Evolutionary conservation across 2,888 invertebrate genomes (phyloP).

Genomic region (Sylvicola cinctus): DNA sequence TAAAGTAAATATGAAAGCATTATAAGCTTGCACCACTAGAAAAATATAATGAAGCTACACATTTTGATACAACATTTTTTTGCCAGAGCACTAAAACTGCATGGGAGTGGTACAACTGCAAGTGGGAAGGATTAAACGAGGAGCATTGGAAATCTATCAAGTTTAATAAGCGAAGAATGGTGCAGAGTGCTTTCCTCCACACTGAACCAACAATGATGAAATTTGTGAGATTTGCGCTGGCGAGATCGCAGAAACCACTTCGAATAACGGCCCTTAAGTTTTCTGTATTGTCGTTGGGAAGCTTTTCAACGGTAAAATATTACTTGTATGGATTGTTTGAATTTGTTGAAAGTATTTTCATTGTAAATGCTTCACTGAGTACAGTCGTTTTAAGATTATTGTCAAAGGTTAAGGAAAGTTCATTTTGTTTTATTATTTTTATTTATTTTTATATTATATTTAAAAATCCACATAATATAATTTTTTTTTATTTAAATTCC

Average conservation of each 20-base stretch:
- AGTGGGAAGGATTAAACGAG: constrained; percentile 16
- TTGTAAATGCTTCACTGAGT: too few relatives aligned
- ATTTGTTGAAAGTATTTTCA: too few relatives aligned
- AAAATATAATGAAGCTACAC: too few relatives aligned
- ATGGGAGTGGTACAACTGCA: constrained; percentile 11
- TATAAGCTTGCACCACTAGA: too few relatives aligned
- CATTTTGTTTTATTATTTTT: too few relatives aligned
- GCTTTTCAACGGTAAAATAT: constrained; percentile 16
- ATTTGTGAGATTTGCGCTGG: constrained; percentile 17
- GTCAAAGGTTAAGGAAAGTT: too few relatives aligned
- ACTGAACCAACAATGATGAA: constrained; percentile 13
- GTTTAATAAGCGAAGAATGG: neutral
- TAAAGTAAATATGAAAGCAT: constrained; percentile 12
- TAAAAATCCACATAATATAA: too few relatives aligned
- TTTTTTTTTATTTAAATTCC: neutral
- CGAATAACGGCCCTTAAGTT: constrained; percentile 22
- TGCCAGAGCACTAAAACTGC: constrained; percentile 16
- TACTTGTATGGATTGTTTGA: neutral
- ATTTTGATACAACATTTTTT: neutral
- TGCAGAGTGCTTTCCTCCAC: constrained; percentile 7
- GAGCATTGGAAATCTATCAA: neutral
- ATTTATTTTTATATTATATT: too few relatives aligned
- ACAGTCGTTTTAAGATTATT: too few relatives aligned
- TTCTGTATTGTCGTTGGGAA: constrained; percentile 20
- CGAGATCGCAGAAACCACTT: constrained; percentile 19